Conservation (phyloP, 1,140 invertebrate genomes). For the Paralvinella palmiformis region DNA sequence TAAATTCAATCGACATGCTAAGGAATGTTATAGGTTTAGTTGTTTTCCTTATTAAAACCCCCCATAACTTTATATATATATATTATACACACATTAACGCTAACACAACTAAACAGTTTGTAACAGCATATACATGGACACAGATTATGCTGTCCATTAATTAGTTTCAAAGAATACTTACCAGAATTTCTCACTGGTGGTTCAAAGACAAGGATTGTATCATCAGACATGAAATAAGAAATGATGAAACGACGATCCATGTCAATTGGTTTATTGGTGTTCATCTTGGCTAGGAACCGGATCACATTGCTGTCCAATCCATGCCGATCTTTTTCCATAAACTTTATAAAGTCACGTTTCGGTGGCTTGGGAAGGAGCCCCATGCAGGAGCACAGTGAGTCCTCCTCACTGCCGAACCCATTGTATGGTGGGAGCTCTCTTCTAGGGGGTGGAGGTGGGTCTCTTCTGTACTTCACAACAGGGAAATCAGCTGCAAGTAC, state of each 20-base stretch:
- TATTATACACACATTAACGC: too few relatives aligned
- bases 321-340: constrained; percentile 50
- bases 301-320: constrained; percentile 72
- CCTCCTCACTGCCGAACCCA: constrained; percentile 51
- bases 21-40: too few relatives aligned
- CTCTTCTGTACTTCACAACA: constrained; percentile 29
- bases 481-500: constrained; percentile 39
- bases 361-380: constrained; percentile 48
- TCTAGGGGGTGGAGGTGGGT: background rate
- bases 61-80: too few relatives aligned
- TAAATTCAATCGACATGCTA: too few relatives aligned
- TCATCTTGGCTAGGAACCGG: constrained; percentile 68
- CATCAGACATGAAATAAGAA: constrained; percentile 73
- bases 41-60: too few relatives aligned
- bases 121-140: too few relatives aligned
- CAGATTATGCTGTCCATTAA: too few relatives aligned
- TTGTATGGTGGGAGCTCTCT: constrained; percentile 48
- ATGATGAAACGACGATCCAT: constrained; percentile 69
- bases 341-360: constrained; percentile 48
- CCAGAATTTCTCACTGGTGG: constrained; percentile 67
- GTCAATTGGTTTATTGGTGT: constrained; percentile 63
- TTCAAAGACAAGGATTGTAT: constrained; percentile 77
- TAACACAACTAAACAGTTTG: too few relatives aligned
- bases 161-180: too few relatives aligned
- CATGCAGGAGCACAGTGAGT: constrained; percentile 46